phyloP scores from a whole-genome alignment of 92 coral and sea anemone species.

The Porites lobata region DNA sequence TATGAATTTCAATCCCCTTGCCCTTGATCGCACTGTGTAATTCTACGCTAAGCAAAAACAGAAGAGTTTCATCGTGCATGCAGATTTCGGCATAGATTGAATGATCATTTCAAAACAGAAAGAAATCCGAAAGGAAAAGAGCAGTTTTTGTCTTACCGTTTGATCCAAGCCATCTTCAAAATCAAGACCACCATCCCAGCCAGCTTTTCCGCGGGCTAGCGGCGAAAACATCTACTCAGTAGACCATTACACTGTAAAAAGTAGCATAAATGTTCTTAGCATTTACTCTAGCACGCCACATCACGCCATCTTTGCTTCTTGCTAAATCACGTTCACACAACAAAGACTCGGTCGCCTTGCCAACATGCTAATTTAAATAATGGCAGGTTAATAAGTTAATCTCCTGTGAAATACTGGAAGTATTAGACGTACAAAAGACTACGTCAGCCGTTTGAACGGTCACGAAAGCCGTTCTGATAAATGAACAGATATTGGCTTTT shows the following conservation, averaged over 20 bases:
- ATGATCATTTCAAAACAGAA: not conserved
- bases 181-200: conserved; percentile 82
- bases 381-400: not conserved
- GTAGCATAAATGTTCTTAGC: not conserved
- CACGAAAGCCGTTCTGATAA: not conserved
- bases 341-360: conserved; percentile 50
- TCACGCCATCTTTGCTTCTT: conserved; percentile 57
- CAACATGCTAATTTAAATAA: conserved; percentile 56
- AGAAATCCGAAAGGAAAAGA: conserved; percentile 32
- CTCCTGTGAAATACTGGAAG: not conserved
- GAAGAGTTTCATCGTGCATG: too few species aligned
- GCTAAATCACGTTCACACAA: conserved; percentile 16
- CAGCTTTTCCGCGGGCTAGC: conserved; percentile 81
- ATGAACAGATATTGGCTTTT: not conserved
- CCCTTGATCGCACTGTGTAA: too few species aligned
- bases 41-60: too few species aligned
- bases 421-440: not conserved
- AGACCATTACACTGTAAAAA: not conserved
- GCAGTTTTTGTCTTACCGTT: conserved; percentile 60
- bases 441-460: conserved; percentile 1
- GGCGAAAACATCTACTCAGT: conserved; percentile 83
- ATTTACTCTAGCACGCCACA: not conserved
- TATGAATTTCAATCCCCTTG: too few species aligned
- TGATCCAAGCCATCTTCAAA: conserved; percentile 45
- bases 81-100: not conserved